phyloP scores from a whole-genome alignment of 2,113 vertebrate genomes.

The Sebastes schlegelii region DNA sequence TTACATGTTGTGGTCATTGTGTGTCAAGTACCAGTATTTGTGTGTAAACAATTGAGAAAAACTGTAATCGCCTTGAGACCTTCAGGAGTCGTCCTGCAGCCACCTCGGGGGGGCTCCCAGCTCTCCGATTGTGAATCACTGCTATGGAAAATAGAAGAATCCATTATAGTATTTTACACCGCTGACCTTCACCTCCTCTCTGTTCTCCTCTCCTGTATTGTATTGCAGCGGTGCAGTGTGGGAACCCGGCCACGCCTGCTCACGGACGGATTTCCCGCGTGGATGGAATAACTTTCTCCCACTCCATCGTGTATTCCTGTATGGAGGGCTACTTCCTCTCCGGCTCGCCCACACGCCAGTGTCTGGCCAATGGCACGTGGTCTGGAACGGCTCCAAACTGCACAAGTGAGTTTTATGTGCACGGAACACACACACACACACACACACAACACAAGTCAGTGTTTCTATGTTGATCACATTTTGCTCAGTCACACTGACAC shows the following conservation, averaged over 20 bases:
- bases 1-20: too few relatives aligned
- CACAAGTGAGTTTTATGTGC: constrained; percentile 88
- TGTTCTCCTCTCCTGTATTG: not conserved
- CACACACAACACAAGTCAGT: not conserved
- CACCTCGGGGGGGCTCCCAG: constrained; percentile 18
- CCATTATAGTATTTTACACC: constrained; percentile 54
- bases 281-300: constrained; percentile 93
- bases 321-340: constrained; percentile 93
- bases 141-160: constrained; percentile 67
- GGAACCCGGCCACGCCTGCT: constrained; percentile 93
- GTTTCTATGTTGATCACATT: constrained; percentile 31
- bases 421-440: not conserved
- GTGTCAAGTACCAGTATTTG: too few relatives aligned
- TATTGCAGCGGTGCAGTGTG: constrained; percentile 93
- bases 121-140: constrained; percentile 47
- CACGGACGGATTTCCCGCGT: constrained; percentile 92
- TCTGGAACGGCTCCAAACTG: constrained; percentile 94
- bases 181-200: constrained; percentile 54
- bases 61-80: constrained; percentile 28
- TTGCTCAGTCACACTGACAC: constrained; percentile 23
- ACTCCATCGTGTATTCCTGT: constrained; percentile 95
- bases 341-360: constrained; percentile 92
- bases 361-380: constrained; percentile 97
- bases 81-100: constrained; percentile 34
- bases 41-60: too few relatives aligned